These are phyloP conservation scores for Ormia ochracea DNA, from an alignment of 2,888 invertebrate species.

Conservation along the genomic window DNA sequence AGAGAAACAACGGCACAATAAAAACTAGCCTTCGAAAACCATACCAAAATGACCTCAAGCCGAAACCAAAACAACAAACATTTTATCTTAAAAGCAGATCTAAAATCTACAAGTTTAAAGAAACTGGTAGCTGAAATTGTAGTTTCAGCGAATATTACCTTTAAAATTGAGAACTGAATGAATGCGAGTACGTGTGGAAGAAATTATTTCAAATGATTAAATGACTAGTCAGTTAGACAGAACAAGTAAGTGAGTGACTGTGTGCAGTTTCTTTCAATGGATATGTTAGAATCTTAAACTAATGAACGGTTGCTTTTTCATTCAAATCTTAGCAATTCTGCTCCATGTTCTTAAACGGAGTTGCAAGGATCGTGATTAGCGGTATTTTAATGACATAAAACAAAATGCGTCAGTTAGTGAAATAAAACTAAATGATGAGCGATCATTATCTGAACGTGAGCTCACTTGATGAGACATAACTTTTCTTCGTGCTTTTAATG, in stretches of 20 bases:
- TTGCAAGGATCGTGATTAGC: slow-evolving; percentile 64
- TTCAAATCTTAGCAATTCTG: slow-evolving; percentile 1
- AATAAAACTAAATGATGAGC: slow-evolving; percentile 21
- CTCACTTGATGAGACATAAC: slow-evolving; percentile 35
- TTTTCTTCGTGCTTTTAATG: background rate
- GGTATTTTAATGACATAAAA: slow-evolving; percentile 60
- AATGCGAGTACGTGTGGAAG: background rate
- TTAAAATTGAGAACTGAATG: slow-evolving; percentile 30
- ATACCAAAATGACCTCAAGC: slow-evolving; percentile 42
- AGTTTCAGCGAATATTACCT: slow-evolving; percentile 1
- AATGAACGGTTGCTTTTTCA: slow-evolving; percentile 46
- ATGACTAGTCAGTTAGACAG: too few relatives aligned
- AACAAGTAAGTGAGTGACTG: background rate
- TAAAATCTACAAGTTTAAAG: slow-evolving; percentile 4
- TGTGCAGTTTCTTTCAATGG: slow-evolving; percentile 20
- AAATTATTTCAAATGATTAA: slow-evolving; percentile 19
- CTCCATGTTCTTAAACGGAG: background rate
- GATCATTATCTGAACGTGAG: slow-evolving; percentile 56
- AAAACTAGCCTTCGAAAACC: background rate
- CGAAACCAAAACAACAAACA: slow-evolving; percentile 14
- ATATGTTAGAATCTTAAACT: slow-evolving; percentile 45
- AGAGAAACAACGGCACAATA: background rate
- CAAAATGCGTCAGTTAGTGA: slow-evolving; percentile 51
- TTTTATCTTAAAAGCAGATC: slow-evolving; percentile 12
- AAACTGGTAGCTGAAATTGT: slow-evolving; percentile 20